Evolutionary conservation across 92 coral and sea anemone genomes (phyloP).

Genomic region (Galaxea fascicularis): DNA sequence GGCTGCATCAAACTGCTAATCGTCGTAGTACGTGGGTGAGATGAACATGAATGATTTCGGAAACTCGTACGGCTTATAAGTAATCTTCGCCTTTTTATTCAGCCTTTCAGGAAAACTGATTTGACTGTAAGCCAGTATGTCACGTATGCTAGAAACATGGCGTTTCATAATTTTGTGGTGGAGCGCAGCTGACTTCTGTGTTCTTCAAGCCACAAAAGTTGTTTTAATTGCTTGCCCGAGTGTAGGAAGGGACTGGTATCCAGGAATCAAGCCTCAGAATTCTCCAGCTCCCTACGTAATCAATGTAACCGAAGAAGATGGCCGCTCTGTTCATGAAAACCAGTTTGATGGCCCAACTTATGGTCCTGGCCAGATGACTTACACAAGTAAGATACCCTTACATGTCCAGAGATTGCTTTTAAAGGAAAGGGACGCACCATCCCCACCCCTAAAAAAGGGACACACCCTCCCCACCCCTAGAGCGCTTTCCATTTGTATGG

Average conservation of each 20-base stretch:
- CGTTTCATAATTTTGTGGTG: not conserved
- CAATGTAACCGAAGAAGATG: conserved; percentile 23
- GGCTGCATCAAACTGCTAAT: too few species aligned
- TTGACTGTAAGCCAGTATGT: not conserved
- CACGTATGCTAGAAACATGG: not conserved
- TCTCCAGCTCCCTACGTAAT: conserved; percentile 18
- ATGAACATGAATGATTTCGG: too few species aligned
- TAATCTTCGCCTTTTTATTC: not conserved
- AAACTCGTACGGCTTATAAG: too few species aligned
- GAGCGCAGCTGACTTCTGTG: not conserved
- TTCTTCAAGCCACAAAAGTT: not conserved
- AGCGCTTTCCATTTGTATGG: too few species aligned
- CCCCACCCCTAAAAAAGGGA: too few species aligned
- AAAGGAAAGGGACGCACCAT: too few species aligned
- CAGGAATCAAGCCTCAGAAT: conserved; percentile 15
- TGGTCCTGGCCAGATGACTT: not conserved
- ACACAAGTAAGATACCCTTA: not conserved
- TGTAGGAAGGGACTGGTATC: conserved; percentile 10
- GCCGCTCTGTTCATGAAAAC: not conserved
- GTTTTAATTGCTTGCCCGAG: not conserved
- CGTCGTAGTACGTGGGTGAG: too few species aligned
- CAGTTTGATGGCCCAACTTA: not conserved
- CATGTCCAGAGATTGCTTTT: too few species aligned
- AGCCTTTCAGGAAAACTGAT: not conserved
- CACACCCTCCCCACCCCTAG: too few species aligned